Base-by-base conservation (phyloP, 2,797 vertebrate genomes). In the Micrastur ruficollis region DNA sequence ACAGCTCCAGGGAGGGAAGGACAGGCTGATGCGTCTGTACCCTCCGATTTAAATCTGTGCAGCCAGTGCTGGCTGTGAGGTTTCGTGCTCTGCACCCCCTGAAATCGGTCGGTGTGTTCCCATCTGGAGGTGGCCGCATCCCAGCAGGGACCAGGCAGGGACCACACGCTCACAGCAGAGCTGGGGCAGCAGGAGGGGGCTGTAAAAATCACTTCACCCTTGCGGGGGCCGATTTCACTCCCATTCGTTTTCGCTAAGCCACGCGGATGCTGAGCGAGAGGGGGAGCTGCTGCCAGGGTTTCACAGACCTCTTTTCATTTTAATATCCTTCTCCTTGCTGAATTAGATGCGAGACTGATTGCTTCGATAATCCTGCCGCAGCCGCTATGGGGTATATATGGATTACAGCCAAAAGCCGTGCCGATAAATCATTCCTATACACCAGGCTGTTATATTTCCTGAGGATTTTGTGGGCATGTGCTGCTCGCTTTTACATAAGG, bases 301-400 rank as follows among this genome's bases (percentile, higher is more conserved):
- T 93, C 85, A 81, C 85, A 81, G 87, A 91, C 81, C 90, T 96
- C 91, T 91, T 93, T 94, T 92, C 59, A 49, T 83, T 91, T 96
- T 96, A 90, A 96, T 94, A 96, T 91, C 95, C 94, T 82, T 95
- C 89, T 96, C 89, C 96, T 96, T 93, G 89, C 87, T 79, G 96
- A 96, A 93, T 96, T 95, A 90, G 93, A 96, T 92, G 94, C 4
- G 53, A 83, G 93, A 89, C 95, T 95, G 96, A 96, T 96, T 96
- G 95, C 91, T 96, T 92, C 32, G 42, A 90, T 97, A 94, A 87
- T 95, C 96, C 93, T 92, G 58, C 94, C 9, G 40, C 93, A 91
- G 94, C 93, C 74, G 18, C 89, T 89, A 74, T 85, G 94, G 92
- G 81, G 90, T 94, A 83, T 92, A 56, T 40, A 31, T 94, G 95